phyloP scores from a whole-genome alignment of 2,113 vertebrate species.

The Progne subis region DNA sequence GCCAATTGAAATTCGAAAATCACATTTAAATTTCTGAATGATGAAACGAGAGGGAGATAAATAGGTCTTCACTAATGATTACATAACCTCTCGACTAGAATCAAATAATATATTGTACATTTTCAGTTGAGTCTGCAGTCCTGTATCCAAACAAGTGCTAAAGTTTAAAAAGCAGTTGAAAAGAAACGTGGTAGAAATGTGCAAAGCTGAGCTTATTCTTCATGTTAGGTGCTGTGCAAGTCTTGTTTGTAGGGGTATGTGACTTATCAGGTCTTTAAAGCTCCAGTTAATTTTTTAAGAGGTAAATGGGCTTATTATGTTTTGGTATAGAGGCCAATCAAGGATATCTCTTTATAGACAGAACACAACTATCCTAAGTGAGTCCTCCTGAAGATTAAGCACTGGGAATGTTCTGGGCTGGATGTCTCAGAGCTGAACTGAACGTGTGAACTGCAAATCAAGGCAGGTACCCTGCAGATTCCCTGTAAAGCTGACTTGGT shows the following conservation, averaged over 20 bases:
- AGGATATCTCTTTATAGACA: background rate
- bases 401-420: background rate
- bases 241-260: background rate
- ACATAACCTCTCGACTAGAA: conserved; percentile 1
- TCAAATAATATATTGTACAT: background rate
- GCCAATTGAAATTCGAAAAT: conserved; percentile 38
- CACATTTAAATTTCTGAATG: conserved; percentile 26
- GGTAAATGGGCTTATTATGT: background rate
- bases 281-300: background rate
- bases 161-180: background rate
- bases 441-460: background rate
- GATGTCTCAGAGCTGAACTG: background rate
- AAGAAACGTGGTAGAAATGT: background rate
- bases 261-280: background rate
- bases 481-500: background rate
- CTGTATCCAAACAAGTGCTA: background rate
- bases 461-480: background rate
- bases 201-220: background rate
- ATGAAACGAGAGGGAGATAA: conserved; percentile 32
- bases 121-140: background rate
- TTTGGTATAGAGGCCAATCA: background rate
- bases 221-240: background rate
- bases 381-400: background rate
- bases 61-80: background rate
- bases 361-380: background rate